Evolutionary conservation across 1,140 invertebrate species (phyloP), one percentile per base, ranked within the genome.

Genomic region (Archivesica marissinica): DNA sequence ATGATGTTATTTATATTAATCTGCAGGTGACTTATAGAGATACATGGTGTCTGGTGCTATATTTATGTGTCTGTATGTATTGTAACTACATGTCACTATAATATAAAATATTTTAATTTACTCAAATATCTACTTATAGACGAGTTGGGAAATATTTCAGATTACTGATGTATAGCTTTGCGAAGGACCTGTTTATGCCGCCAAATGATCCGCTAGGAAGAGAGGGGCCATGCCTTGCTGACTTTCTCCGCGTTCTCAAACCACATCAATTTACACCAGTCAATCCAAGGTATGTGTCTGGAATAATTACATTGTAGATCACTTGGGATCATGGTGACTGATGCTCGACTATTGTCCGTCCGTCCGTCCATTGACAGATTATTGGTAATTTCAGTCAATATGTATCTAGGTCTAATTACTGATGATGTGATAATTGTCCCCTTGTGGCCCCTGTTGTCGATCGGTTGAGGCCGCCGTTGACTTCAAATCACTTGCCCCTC

Each of bases 131-230:
- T n/a, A n/a, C n/a, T n/a, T n/a, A n/a, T n/a, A n/a, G n/a, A n/a
- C n/a, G n/a, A n/a, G n/a, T n/a, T n/a, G n/a, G n/a, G n/a, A n/a
- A n/a, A n/a, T n/a, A n/a, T 86, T 86, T 3, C 86, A 94, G 93
- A 79, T 88, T 94, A 28, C 77, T 94, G n/a, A 89, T 88, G 87
- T 94, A 86, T 81, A 88, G 89, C 13, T 93, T 94, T 91, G 93
- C 91, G 23, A 90, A 88, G 30, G 93, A 94, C 86, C 82, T 89
- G 54, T 99, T 99, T 93, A 99, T 99, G 98, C 98, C 98, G 1
- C 98, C 98, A 0, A 98, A 99, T 92, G 99, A 99, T 95, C 99
- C 99, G 0, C 93, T 99, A 0, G 99, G 99, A 20, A 95, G 98
- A 64, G 88, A 96, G 47, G 98, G 98, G 0, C 98, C 98, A 0